These are phyloP conservation scores for Gobio occitaniae DNA, from an alignment of 2,797 vertebrate genomes.

Conservation along the genomic window DNA sequence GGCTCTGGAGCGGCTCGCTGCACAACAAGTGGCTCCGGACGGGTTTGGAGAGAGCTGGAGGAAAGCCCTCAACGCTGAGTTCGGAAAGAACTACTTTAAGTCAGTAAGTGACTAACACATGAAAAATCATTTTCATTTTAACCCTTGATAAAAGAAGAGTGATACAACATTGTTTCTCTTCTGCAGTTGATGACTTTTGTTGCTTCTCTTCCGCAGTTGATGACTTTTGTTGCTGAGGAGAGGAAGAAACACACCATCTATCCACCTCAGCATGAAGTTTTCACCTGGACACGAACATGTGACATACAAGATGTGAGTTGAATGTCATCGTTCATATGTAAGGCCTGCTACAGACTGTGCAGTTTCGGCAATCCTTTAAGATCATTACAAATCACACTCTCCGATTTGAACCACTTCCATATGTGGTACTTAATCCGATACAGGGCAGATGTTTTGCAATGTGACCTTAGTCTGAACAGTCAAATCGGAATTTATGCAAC, in stretches of 20 bases:
- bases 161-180: not conserved
- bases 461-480: too few species aligned
- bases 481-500: too few species aligned
- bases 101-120: constrained; percentile 70
- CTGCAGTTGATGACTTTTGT: constrained; percentile 87
- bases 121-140: not conserved
- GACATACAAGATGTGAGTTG: constrained; percentile 85
- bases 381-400: too few species aligned
- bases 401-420: too few species aligned
- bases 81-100: constrained; percentile 86
- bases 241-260: constrained; percentile 84
- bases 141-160: not conserved
- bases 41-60: constrained; percentile 78
- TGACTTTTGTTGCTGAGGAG: constrained; percentile 85
- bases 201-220: constrained; percentile 67
- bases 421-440: too few species aligned
- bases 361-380: too few species aligned
- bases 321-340: not conserved
- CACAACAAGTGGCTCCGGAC: constrained; percentile 68
- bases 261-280: constrained; percentile 87
- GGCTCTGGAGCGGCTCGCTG: constrained; percentile 76
- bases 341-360: too few species aligned
- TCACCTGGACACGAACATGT: constrained; percentile 94
- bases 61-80: constrained; percentile 78
- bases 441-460: too few species aligned